A percentile compares a stretch with the other conserved stretches of the same genome.
Evolutionary conservation across 2,888 invertebrate species (phyloP).

Genomic region (Drosophila ustulata): DNA sequence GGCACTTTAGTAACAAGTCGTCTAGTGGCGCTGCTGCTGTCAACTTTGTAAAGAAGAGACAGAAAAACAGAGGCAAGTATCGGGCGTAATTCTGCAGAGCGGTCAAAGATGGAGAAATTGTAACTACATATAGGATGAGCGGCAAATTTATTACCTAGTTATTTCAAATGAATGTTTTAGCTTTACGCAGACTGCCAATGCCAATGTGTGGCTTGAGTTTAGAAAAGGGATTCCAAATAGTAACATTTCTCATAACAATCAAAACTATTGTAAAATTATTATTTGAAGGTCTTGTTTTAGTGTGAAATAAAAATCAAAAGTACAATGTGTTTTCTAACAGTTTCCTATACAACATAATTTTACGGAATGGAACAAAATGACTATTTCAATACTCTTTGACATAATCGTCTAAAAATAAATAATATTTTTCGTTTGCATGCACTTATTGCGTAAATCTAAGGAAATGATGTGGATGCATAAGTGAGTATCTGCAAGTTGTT

Average conservation of each 20-base stretch:
- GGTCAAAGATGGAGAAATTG: conserved; percentile 1
- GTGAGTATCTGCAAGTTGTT: conserved; percentile 8
- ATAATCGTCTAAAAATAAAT: background rate
- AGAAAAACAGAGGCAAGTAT: conserved; percentile 18
- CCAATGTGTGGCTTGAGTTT: no score
- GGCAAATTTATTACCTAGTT: conserved; percentile 14
- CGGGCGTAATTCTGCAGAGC: background rate
- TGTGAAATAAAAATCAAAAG: no score
- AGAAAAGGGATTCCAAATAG: no score
- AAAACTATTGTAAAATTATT: no score
- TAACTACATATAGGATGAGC: background rate
- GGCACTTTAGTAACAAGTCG: conserved; percentile 38
- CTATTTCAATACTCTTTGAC: background rate
- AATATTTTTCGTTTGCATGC: background rate
- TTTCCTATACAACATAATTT: no score
- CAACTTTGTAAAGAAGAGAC: conserved; percentile 45
- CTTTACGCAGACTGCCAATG: no score
- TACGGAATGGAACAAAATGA: background rate
- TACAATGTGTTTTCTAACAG: no score
- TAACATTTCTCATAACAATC: no score
- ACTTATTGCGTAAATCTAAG: background rate
- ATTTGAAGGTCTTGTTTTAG: no score
- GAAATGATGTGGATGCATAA: conserved; percentile 43
- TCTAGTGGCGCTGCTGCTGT: conserved; percentile 9
- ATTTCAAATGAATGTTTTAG: background rate